Evolutionary conservation across 2,797 vertebrate species (phyloP).

Genomic region (Holocentrus rufus): DNA sequence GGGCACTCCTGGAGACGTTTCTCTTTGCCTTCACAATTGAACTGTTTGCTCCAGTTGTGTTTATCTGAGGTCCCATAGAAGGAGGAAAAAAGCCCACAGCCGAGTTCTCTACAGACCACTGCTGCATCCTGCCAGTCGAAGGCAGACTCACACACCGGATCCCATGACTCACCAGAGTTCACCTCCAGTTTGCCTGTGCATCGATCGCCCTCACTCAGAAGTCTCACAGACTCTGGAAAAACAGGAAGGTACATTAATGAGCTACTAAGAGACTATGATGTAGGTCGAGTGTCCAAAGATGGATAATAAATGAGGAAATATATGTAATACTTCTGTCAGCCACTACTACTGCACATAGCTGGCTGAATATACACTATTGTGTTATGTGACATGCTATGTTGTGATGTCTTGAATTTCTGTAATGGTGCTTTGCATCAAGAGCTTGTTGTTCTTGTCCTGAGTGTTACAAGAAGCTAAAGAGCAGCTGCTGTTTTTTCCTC

Average conservation of each 20-base stretch:
- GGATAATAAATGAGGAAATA: too few species aligned
- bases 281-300: too few species aligned
- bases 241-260: neutral
- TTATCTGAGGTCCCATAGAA: fast-evolving
- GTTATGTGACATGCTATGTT: too few species aligned
- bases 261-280: too few species aligned
- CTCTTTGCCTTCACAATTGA: conserved; percentile 21
- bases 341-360: too few species aligned
- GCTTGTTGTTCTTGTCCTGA: too few species aligned
- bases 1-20: conserved; percentile 8
- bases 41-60: neutral
- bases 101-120: conserved; percentile 28
- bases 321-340: too few species aligned
- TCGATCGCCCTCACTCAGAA: neutral
- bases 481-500: too few species aligned
- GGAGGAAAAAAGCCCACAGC: conserved; percentile 3
- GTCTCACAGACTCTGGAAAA: conserved; percentile 18
- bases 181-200: conserved; percentile 34
- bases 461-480: too few species aligned
- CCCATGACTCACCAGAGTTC: conserved; percentile 20
- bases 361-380: too few species aligned
- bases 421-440: too few species aligned
- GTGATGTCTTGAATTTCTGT: too few species aligned
- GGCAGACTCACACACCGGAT: neutral
- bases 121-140: conserved; percentile 3